Evolutionary conservation across 1,140 invertebrate genomes (phyloP).

Genomic region (Heliconius melpomene): DNA sequence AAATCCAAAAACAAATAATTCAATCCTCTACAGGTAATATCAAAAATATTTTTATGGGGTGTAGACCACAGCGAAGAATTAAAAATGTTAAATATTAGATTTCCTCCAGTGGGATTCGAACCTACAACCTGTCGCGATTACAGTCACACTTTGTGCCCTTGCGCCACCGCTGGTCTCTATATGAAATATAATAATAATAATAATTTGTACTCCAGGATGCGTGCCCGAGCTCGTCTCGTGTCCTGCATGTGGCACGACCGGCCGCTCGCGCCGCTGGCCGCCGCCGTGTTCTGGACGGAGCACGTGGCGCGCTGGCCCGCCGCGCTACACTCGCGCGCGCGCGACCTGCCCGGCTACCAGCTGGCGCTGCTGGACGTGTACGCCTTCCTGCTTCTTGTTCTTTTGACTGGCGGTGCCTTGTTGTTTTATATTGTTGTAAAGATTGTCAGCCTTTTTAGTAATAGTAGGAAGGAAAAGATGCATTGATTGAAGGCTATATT

Average conservation of each 20-base stretch:
- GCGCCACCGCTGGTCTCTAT: too few species aligned
- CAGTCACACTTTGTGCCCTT: too few species aligned
- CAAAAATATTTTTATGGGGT: too few species aligned
- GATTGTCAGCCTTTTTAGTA: not conserved
- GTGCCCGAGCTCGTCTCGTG: slow-evolving; percentile 69
- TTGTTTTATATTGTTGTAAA: slow-evolving; percentile 7
- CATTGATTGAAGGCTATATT: not conserved
- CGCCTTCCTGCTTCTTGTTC: not conserved
- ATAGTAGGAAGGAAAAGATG: not conserved
- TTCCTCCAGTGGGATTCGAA: too few species aligned
- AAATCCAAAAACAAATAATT: too few species aligned
- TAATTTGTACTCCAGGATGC: slow-evolving; percentile 67
- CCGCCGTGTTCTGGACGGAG: slow-evolving; percentile 87
- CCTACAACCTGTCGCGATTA: too few species aligned
- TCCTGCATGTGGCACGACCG: slow-evolving; percentile 85
- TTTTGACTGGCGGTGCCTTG: not conserved
- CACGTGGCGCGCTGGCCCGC: slow-evolving; percentile 84
- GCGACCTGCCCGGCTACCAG: slow-evolving; percentile 69
- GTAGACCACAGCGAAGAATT: too few species aligned
- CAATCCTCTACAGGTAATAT: too few species aligned
- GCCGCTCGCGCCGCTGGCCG: slow-evolving; percentile 82
- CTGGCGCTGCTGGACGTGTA: slow-evolving; percentile 64
- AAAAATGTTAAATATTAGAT: too few species aligned
- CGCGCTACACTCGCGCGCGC: slow-evolving; percentile 71
- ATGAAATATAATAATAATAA: too few species aligned